Percentiles rank a stretch among this genome's conserved stretches.
These are phyloP conservation scores for Platycheirus albimanus DNA, from an alignment of 2,888 invertebrate genomes.

Conservation along the genomic window DNA sequence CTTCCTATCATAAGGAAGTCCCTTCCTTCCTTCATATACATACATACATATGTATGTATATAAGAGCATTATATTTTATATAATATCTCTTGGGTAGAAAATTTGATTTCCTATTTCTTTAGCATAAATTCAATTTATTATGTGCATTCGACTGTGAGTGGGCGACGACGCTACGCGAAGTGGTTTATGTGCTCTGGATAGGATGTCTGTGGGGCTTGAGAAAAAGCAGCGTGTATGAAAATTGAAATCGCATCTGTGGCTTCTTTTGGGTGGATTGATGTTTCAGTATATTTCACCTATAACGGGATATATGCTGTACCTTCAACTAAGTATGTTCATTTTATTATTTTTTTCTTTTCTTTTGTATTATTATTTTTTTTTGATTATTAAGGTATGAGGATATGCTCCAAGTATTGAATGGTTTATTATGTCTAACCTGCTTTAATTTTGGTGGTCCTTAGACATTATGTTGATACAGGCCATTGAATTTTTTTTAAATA, in stretches of 20 bases:
- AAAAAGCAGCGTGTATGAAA: conserved; percentile 16
- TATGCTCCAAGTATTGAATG: neutral
- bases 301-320: neutral
- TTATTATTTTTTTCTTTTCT: neutral
- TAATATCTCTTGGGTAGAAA: conserved; percentile 50
- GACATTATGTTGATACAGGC: too few relatives aligned
- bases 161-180: conserved; percentile 35
- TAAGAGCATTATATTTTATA: neutral
- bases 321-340: conserved; percentile 1
- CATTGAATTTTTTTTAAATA: too few relatives aligned
- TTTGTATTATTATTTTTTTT: neutral
- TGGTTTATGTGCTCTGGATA: conserved; percentile 27
- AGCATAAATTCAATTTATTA: conserved; percentile 70
- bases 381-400: neutral
- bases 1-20: conserved; percentile 27
- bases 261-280: neutral
- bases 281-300: conserved; percentile 1
- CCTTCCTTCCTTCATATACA: neutral
- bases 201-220: neutral
- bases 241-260: conserved; percentile 61
- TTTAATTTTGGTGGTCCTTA: too few relatives aligned
- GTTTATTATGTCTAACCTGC: too few relatives aligned
- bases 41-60: neutral
- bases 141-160: conserved; percentile 56
- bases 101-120: conserved; percentile 70